These are phyloP conservation scores for Drosophila percnosoma DNA, from an alignment of 2,888 invertebrate genomes.

Conservation along the genomic window DNA sequence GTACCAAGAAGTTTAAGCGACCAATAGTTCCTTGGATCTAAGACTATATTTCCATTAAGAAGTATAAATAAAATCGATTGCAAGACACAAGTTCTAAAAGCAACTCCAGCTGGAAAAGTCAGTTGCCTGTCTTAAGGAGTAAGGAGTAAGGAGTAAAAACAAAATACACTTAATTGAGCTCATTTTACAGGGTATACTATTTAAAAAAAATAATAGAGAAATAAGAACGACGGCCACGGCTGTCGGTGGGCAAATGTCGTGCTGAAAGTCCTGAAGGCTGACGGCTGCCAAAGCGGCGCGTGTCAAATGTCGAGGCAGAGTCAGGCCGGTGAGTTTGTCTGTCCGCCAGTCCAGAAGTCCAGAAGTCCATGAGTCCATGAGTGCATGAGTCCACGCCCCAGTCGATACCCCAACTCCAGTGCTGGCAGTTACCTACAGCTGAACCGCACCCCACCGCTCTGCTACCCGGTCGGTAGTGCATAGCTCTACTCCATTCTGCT, in stretches of 20 bases:
- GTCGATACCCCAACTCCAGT: neutral
- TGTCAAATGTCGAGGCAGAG: slow-evolving; percentile 76
- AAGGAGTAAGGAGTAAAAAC: too few species aligned
- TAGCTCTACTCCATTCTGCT: neutral
- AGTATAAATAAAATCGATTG: neutral
- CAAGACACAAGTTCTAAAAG: neutral
- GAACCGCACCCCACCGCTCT: neutral
- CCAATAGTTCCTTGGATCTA: neutral
- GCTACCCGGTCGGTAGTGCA: slow-evolving; percentile 2
- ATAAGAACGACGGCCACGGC: slow-evolving; percentile 37
- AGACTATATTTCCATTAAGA: neutral
- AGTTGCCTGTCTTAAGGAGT: too few species aligned
- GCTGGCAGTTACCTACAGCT: neutral
- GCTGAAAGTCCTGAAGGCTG: slow-evolving; percentile 43
- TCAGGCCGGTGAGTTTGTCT: slow-evolving; percentile 17
- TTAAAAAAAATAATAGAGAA: slow-evolving; percentile 19
- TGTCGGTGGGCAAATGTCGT: slow-evolving; percentile 51
- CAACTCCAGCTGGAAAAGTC: neutral
- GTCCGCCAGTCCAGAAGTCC: neutral
- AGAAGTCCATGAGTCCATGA: neutral
- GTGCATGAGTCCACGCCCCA: slow-evolving; percentile 4
- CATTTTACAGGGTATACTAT: slow-evolving; percentile 32
- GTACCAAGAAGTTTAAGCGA: neutral
- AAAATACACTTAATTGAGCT: neutral
- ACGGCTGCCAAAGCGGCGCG: slow-evolving; percentile 71